phyloP scores from a whole-genome alignment of 2,888 invertebrate species.

The Vesta saturnalis region DNA sequence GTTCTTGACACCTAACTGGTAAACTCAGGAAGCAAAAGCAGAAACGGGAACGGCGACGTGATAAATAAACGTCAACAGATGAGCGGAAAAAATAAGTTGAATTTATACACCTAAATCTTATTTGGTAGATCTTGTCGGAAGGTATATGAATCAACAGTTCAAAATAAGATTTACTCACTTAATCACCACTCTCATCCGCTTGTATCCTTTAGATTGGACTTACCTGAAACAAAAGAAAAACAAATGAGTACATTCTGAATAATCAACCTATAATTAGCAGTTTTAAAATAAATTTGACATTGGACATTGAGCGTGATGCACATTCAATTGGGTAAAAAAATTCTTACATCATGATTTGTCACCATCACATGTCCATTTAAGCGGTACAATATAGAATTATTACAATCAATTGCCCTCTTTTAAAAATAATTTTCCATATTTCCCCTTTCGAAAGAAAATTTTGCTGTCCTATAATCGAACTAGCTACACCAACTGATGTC shows the following conservation, averaged over 20 bases:
- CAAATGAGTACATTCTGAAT: background rate
- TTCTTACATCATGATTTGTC: too few species aligned
- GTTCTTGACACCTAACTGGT: background rate
- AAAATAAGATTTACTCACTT: background rate
- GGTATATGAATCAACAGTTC: too few species aligned
- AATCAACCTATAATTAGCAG: too few species aligned
- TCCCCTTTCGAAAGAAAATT: conserved; percentile 6
- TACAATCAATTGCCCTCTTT: background rate
- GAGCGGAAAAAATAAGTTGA: background rate
- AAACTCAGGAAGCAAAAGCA: background rate
- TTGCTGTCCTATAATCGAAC: conserved; percentile 15
- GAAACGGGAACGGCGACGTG: background rate
- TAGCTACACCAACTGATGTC: conserved; percentile 33
- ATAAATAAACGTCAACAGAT: background rate
- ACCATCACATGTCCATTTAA: too few species aligned
- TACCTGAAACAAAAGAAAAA: conserved; percentile 7
- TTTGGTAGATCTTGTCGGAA: too few species aligned
- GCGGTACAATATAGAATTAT: background rate
- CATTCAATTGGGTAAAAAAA: too few species aligned
- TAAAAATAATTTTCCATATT: conserved; percentile 7
- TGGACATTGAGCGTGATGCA: too few species aligned
- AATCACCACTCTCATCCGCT: background rate
- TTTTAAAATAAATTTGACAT: too few species aligned
- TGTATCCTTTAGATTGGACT: background rate
- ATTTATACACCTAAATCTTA: too few species aligned